A percentile compares a stretch with the other conserved stretches of the same genome.
Conservation (phyloP, 2,888 invertebrate species). For the Myopa testacea region DNA sequence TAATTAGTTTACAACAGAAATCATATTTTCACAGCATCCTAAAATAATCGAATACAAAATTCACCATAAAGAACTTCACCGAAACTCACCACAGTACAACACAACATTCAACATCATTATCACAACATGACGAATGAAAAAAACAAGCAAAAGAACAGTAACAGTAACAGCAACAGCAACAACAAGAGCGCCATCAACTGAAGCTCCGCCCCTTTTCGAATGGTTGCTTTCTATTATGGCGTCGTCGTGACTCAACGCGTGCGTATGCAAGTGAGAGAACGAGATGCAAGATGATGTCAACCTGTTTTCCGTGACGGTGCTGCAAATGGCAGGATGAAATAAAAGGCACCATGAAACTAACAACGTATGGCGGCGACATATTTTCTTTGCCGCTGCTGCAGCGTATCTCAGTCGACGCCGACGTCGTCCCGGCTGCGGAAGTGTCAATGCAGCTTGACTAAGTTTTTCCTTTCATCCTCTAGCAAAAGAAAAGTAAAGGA, state of each 20-base stretch:
- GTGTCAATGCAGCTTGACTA: neutral
- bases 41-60: too few relatives aligned
- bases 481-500: neutral
- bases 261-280: constrained; percentile 7
- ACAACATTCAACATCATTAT: too few relatives aligned
- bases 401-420: neutral
- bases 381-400: too few relatives aligned
- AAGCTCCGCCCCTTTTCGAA: constrained; percentile 66
- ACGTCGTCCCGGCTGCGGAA: neutral
- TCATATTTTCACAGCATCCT: too few relatives aligned
- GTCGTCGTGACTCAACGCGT: constrained; percentile 16
- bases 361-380: constrained; percentile 4
- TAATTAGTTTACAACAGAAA: too few relatives aligned
- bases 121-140: neutral
- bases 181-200: neutral
- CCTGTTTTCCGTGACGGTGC: neutral
- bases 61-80: too few relatives aligned
- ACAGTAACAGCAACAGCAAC: constrained; percentile 1
- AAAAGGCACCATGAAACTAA: constrained; percentile 30
- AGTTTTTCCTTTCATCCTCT: neutral
- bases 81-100: too few relatives aligned
- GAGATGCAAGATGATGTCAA: neutral
- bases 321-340: neutral
- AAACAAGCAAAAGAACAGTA: neutral
- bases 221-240: constrained; percentile 52